Percentiles rank a stretch among this genome's conserved stretches.
Conservation (phyloP, 30 jellyfish, hydroid and myxozoan species). For the Calvadosia cruxmelitensis region DNA sequence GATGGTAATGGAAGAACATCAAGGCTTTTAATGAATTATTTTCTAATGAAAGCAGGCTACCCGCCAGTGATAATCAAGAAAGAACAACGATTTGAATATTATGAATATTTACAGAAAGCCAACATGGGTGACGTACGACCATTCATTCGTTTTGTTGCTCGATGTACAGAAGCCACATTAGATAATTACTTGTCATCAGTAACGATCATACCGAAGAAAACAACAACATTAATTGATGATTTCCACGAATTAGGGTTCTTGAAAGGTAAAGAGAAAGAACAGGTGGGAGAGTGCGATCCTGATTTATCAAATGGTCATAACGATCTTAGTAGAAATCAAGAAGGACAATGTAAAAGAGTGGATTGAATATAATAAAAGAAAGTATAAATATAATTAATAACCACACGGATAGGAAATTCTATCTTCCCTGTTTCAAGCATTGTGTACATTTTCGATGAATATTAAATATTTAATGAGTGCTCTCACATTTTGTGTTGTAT, state of each 20-base stretch:
- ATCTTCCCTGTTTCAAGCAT: no score
- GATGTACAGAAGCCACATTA: slow-evolving; percentile 72
- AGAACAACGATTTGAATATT: slow-evolving; percentile 71
- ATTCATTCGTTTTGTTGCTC: slow-evolving; percentile 80
- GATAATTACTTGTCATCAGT: slow-evolving; percentile 73
- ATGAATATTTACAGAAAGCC: slow-evolving; percentile 72
- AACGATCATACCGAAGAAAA: slow-evolving; percentile 44
- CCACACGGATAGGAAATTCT: no score
- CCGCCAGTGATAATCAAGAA: slow-evolving; percentile 80
- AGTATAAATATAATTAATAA: no score
- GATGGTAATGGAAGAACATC: slow-evolving; percentile 92
- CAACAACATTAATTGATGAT: not conserved
- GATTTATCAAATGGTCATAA: not conserved
- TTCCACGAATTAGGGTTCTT: not conserved
- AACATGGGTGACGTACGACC: slow-evolving; percentile 85
- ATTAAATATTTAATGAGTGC: no score
- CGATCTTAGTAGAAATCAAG: no score
- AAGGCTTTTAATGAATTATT: slow-evolving; percentile 61
- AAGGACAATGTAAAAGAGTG: not conserved
- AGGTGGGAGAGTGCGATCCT: not conserved
- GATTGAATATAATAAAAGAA: not conserved
- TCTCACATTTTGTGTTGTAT: no score
- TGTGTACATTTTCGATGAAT: no score
- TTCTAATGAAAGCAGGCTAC: slow-evolving; percentile 83
- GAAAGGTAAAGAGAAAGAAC: not conserved